Evolutionary conservation across 2,888 invertebrate species (phyloP), one percentile per base, ranked within the genome.

Genomic region (Rapana venosa): DNA sequence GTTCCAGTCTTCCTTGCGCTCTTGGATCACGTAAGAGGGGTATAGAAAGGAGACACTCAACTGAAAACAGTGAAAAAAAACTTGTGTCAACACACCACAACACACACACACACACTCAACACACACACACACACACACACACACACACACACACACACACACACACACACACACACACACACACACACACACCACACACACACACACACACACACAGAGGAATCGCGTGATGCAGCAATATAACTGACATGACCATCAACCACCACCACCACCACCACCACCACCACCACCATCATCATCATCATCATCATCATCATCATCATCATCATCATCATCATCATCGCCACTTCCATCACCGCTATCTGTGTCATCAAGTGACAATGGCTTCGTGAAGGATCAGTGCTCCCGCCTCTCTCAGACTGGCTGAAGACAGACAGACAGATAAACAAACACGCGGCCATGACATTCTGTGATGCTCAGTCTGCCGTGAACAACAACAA

Each of bases 311-410:
- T 13, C 66, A 26, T 13, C 66, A 2, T 13, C 66, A 66, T 13
- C 66, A 66, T 66, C 66, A 66, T 66, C 66, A 66, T 66, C 66
- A 66, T 66, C 66, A 66, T 66, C 66, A 66, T 66, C 66, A 66
- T 66, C 66, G 13, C 26, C 66, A 13, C 26, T 26, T 22, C 26
- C 66, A 66, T 66, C 66, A 66, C 26, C 6, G 17, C 66, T 47
- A 47, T 47, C 47, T 47, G 47, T 47, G 26, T 66, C 66, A 66
- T 66, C 66, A 66, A n/a, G 47, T 47, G 47, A 47, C 47, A 47
- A 2, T 47, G 47, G 47, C 47, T 47, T 47, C 8, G 47, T 47
- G 47, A 47, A 47, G 47, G 47, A 8, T 5, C 47, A 47, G 8
- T 47, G 47, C 47, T 47, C 47, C 47, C 1, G 4, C 66, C 47